Evolutionary conservation across 92 coral and sea anemone species (phyloP), one percentile per base, ranked within the genome.

Genomic region (Pocillopora grandis): DNA sequence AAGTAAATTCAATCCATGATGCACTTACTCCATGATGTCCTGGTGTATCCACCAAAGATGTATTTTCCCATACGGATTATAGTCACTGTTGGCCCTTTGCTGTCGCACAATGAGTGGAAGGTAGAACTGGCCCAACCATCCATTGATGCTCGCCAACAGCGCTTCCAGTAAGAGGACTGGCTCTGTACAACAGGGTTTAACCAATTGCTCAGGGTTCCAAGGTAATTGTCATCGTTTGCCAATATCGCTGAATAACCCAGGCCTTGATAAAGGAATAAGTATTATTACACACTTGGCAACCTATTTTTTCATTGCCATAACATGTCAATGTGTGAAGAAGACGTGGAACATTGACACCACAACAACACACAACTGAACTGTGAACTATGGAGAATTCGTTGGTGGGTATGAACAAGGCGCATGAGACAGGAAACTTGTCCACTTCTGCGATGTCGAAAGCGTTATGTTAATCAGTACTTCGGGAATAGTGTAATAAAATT

Each of bases 21-120:
- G n/a, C 12, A 66, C 71, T 66, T 66, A 66, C 71, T 27, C 71
- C 71, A 66, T 23, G 71, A 10, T 6, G 0, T 15, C 2, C 71
- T 27, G 12, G 71, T 66, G 71, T 66, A 66, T 27, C 77, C 63
- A 49, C 77, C 77, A 74, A 74, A 74, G 12, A 74, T 74, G 33
- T 74, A 74, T 19, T 55, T 55, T 31, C 77, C 63, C 7, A 74
- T 63, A 49, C 77, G 58, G 58, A 74, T 55, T 8, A 74, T 56
- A 4, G 77, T 74, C 6, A 74, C 63, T 49, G 77, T 36, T n/a
- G 77, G 63, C 1, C 77, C 77, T 18, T 74, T 74, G 63, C 9
- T 13, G 42, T 56, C 42, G 14, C 77, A 74, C 0, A 20, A 5
- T 4, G 1, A 10, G 2, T 74, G 62, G 27, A 74, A 74, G 9